Evolutionary conservation across 2,113 vertebrate genomes (phyloP), one percentile per base, ranked within the genome.

Genomic region (Hippocampus abdominalis): DNA sequence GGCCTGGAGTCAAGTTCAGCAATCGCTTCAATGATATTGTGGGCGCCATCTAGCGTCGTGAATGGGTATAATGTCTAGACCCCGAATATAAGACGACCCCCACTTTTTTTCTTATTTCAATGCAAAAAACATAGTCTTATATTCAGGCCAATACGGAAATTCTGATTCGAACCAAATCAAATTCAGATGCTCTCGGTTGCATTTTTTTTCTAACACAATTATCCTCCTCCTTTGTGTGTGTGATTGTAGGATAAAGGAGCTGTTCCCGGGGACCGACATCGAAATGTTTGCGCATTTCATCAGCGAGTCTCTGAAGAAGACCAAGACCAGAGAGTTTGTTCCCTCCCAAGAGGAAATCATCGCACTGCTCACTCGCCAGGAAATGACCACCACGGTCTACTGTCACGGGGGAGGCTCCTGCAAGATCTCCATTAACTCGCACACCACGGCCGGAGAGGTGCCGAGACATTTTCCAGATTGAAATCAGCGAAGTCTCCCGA

Each of bases 341-440:
- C 95, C 95, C 1, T 96, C 94, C 62, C 95, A 96, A 85, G 95
- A 96, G 61, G 95, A 97, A 90, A 95, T 96, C 54, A 81, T 92
- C 49, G 95, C 95, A 36, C 90, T 97, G 74, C 88, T 96, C 15
- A 93, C 90, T 59, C 90, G 95, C 91, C 86, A 89, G 69, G 89
- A 90, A 84, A 90, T 91, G 89, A 89, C 87, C 48, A 91, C 89
- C 71, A 95, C 95, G 0, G 95, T 97, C 29, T 96, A 95, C 87
- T 97, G 95, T 84, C 95, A 97, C 1, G 95, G 95, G 1, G 95
- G 95, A 56, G 95, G 95, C 40, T 96, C 95, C 75, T 97, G 95
- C 81, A 95, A 96, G 89, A 97, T 97, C 89, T 95, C 94, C 80
- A 97, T 97, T 77, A 95, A 96, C 89, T 96, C 95, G 9, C 95